Evolutionary conservation across 2,888 invertebrate species (phyloP), one percentile per base, ranked within the genome.

Genomic region (Acronicta alni): DNA sequence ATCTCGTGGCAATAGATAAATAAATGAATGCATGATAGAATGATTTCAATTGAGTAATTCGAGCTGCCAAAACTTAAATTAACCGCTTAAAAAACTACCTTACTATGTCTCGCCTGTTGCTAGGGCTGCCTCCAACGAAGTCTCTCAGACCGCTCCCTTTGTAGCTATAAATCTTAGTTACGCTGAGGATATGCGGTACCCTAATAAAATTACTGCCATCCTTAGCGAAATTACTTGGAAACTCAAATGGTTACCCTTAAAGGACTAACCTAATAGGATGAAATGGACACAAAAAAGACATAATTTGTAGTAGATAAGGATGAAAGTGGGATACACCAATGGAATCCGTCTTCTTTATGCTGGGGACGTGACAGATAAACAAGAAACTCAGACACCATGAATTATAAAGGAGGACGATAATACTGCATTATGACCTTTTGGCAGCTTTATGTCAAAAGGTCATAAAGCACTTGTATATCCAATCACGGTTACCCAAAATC

Each of bases 181-280:
- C 44, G 52, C 32, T 14, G 54, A 53, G 62, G 15, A 38, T 41
- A 48, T 44, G 58, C 66, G 48, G 39, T 39, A 54, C 55, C 61
- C 32, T 71, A 64, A 74, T 67, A 65, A 57, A 71, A 71, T 74
- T 56, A 67, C 70, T 54, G 38, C 57, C 57, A 60, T 67, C 57
- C 46, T 65, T 52, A 58, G 49, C 53, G 47, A 72, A 74, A 72
- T 67, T 71, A 58, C 68, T 68, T 47, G 59, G 53, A 71, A 74
- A 71, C 59, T 51, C 54, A 57, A 73, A 74, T 60, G 59, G 37
- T 39, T 58, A 44, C 59, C 17, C 49, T 51, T 47, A 51, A 54
- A 66, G 57, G 37, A 15, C 16, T 53, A 8, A 45, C 12, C 1
- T 46, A 46, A 48, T 48, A 55, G 45, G 38, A 46, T 52, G 54